Conservation (phyloP, 2,113 vertebrate genomes). For the Gasterosteus nipponicus region DNA sequence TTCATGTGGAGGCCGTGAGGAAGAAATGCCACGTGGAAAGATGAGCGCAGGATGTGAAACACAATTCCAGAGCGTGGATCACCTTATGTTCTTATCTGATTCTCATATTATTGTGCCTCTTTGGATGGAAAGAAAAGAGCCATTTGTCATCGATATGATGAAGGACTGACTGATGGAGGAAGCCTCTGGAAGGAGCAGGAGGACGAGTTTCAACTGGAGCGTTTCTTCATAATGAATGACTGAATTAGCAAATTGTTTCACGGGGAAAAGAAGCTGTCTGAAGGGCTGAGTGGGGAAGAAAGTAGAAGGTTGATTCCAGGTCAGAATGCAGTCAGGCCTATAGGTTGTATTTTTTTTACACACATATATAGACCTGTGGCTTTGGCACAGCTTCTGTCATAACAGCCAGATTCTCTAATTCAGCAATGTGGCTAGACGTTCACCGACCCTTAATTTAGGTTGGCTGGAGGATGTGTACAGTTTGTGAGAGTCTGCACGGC, state of each 20-base stretch:
- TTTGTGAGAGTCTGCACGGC: not conserved
- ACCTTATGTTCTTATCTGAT: not conserved
- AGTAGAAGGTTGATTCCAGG: slow-evolving; percentile 4
- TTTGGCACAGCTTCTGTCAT: slow-evolving; percentile 67
- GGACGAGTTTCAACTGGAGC: not conserved
- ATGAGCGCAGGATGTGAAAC: not conserved
- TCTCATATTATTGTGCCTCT: too few relatives aligned
- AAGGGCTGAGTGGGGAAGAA: slow-evolving; percentile 33
- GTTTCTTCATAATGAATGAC: not conserved
- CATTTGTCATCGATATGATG: not conserved
- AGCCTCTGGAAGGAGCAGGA: not conserved
- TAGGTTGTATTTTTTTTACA: slow-evolving; percentile 66
- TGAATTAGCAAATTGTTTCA: slow-evolving; percentile 6
- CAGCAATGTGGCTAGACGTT: slow-evolving; percentile 64
- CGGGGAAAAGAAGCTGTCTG: slow-evolving; percentile 9
- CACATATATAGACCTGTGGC: slow-evolving; percentile 69
- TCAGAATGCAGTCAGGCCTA: slow-evolving; percentile 39
- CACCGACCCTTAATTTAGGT: slow-evolving; percentile 23
- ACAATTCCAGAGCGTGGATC: not conserved
- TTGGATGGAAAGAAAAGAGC: not conserved
- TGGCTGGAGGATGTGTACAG: slow-evolving; percentile 16
- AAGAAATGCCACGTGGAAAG: not conserved
- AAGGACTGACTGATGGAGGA: not conserved
- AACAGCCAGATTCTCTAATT: slow-evolving; percentile 72
- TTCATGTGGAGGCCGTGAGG: slow-evolving; percentile 39